Conservation (phyloP, 2,888 invertebrate genomes). For the Opisthograptis luteolata region DNA sequence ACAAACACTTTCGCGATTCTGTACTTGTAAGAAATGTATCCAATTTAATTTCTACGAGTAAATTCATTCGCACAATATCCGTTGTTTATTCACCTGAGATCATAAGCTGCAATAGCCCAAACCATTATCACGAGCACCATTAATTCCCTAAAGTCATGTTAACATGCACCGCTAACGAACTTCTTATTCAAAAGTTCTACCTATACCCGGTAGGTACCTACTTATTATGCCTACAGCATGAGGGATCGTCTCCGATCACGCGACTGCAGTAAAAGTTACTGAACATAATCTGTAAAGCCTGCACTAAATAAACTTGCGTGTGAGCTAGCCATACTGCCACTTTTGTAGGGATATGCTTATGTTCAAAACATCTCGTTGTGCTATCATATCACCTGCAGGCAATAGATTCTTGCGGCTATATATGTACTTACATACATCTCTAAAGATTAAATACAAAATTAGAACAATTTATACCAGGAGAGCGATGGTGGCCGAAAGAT, state of each 20-base stretch:
- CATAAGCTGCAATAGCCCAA: conserved; percentile 4
- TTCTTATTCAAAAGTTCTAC: conserved; percentile 34
- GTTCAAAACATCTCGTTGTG: conserved; percentile 1
- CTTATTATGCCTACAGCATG: conserved; percentile 32
- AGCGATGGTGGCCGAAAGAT: no score
- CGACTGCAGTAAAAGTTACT: conserved; percentile 40
- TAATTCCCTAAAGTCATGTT: conserved; percentile 34
- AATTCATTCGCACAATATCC: no score
- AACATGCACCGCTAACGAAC: conserved; percentile 41
- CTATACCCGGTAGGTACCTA: conserved; percentile 18
- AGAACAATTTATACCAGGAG: no score
- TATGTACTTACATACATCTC: no score
- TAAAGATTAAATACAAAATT: no score
- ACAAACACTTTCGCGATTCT: no score
- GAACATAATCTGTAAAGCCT: conserved; percentile 30
- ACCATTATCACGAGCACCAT: conserved; percentile 18
- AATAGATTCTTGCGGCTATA: no score
- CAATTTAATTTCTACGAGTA: no score
- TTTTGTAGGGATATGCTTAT: conserved; percentile 12
- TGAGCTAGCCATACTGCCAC: conserved; percentile 24
- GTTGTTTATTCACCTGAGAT: neutral
- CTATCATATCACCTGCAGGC: no score
- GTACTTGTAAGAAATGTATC: no score
- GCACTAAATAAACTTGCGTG: conserved; percentile 41
- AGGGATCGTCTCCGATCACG: conserved; percentile 46